Percentiles rank a stretch among this genome's conserved stretches.
These are phyloP conservation scores for Myanophis thanlyinensis DNA, from an alignment of 2,113 vertebrate genomes.

Conservation along the genomic window DNA sequence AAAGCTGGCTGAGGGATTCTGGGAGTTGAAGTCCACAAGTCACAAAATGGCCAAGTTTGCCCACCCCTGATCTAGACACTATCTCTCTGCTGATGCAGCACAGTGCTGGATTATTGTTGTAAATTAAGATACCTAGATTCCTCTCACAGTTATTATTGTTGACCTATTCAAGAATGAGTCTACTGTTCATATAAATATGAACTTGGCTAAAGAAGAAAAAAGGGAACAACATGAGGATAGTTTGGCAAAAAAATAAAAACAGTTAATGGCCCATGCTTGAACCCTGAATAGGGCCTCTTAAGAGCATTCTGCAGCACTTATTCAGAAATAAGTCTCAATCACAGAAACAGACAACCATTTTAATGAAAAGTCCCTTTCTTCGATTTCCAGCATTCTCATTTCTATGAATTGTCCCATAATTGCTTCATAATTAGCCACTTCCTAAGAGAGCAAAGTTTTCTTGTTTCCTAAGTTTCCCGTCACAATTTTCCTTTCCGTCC, in stretches of 20 bases:
- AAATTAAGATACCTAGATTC: not conserved
- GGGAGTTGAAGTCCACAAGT: too few relatives aligned
- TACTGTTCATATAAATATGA: too few relatives aligned
- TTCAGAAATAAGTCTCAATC: not conserved
- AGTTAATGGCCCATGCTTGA: not conserved
- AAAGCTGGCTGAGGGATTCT: too few relatives aligned
- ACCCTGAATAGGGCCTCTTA: not conserved
- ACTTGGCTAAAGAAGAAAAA: not conserved
- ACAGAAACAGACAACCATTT: not conserved
- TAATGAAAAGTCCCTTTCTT: not conserved
- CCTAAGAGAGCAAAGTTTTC: not conserved
- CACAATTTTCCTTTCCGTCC: too few relatives aligned
- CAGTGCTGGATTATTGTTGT: not conserved
- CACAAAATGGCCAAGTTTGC: too few relatives aligned
- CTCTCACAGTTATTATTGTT: not conserved
- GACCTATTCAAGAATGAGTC: not conserved
- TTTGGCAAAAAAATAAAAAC: not conserved
- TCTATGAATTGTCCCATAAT: not conserved
- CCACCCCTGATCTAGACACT: too few relatives aligned
- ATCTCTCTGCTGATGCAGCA: not conserved
- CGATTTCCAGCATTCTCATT: not conserved
- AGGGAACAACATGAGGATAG: not conserved
- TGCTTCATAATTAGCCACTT: not conserved
- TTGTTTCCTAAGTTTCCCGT: not conserved
- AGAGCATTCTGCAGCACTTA: not conserved